These are phyloP conservation scores for Ditylenchus weischeri DNA, from an alignment of 2,888 invertebrate species.

Conservation along the genomic window DNA sequence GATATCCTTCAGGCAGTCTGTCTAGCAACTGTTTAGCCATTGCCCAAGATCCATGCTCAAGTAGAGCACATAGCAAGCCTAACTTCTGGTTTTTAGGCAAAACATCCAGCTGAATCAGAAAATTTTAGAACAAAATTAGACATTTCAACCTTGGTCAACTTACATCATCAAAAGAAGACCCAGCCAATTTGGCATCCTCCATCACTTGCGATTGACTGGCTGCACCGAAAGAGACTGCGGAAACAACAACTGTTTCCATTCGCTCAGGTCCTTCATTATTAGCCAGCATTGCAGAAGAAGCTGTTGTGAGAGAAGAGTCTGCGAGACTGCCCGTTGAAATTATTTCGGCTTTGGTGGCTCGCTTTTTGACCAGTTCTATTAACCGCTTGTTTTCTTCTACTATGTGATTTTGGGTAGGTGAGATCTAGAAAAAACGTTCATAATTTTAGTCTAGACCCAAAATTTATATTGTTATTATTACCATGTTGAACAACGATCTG, in stretches of 20 bases:
- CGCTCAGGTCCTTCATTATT: constrained; percentile 21
- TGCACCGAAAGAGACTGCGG: constrained; percentile 30
- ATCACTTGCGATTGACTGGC: constrained; percentile 26
- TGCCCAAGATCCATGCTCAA: constrained; percentile 85
- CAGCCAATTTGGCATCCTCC: constrained; percentile 31
- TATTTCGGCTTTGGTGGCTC: constrained; percentile 35
- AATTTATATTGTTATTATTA: constrained; percentile 62
- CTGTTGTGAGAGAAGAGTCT: constrained; percentile 12
- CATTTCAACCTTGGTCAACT: constrained; percentile 34
- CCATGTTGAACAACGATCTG: constrained; percentile 86
- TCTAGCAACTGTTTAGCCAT: constrained; percentile 77
- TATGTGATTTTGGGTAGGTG: constrained; percentile 41
- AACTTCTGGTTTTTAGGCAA: constrained; percentile 79
- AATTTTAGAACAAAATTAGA: constrained; percentile 7
- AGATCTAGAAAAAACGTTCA: constrained; percentile 32
- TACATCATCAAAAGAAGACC: constrained; percentile 31
- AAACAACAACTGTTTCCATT: constrained; percentile 15
- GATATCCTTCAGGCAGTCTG: constrained; percentile 71
- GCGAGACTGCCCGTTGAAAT: constrained; percentile 28
- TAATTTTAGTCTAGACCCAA: too few species aligned
- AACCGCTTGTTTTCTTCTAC: constrained; percentile 38
- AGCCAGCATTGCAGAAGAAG: constrained; percentile 15
- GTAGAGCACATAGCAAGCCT: constrained; percentile 81
- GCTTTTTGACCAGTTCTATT: constrained; percentile 25
- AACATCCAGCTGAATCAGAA: constrained; percentile 36